These are phyloP conservation scores for Xestia xanthographa DNA, from an alignment of 2,888 invertebrate genomes.

Conservation along the genomic window DNA sequence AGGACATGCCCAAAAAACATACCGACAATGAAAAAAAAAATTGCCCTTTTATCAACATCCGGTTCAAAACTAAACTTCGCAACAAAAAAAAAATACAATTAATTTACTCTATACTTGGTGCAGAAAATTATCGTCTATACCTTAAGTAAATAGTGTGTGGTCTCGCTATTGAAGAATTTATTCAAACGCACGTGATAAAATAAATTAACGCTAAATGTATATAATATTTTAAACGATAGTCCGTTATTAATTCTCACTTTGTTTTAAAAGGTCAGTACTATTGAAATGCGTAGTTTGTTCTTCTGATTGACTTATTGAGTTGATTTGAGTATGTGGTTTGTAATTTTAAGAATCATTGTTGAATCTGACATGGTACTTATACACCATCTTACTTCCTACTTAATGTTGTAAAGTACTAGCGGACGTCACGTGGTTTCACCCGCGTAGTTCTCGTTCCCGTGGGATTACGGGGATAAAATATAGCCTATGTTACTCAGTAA, in stretches of 20 bases:
- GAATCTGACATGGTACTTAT: too few species aligned
- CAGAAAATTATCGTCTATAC: constrained; percentile 17
- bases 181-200: constrained; percentile 28
- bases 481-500: too few species aligned
- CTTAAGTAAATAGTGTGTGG: constrained; percentile 57
- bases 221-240: constrained; percentile 35
- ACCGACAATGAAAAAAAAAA: too few species aligned
- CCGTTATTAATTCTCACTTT: constrained; percentile 32
- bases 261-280: constrained; percentile 19
- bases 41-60: constrained; percentile 16
- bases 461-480: too few species aligned
- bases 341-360: too few species aligned
- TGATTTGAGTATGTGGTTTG: too few species aligned
- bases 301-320: not conserved
- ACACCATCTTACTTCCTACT: too few species aligned
- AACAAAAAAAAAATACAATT: not conserved
- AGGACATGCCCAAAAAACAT: too few species aligned
- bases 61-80: not conserved
- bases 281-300: constrained; percentile 6
- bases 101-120: not conserved
- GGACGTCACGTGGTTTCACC: too few species aligned
- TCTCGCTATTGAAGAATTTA: constrained; percentile 36
- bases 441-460: too few species aligned
- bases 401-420: too few species aligned
- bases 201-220: constrained; percentile 46